phyloP scores from a whole-genome alignment of 2,888 invertebrate species.

The Tiphia femorata region DNA sequence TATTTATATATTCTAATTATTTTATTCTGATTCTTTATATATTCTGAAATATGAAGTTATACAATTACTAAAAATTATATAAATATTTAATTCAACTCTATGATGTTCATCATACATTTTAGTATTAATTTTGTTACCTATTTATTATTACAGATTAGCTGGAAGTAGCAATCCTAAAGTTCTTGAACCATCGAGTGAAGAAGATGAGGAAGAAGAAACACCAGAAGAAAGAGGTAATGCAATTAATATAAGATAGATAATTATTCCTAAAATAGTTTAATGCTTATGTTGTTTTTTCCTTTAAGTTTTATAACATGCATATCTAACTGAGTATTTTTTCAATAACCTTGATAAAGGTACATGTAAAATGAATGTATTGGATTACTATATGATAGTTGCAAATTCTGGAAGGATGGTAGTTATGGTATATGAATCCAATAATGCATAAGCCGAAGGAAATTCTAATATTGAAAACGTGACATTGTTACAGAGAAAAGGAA shows the following conservation, averaged over 20 bases:
- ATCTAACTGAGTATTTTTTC: too few relatives aligned
- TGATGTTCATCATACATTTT: not conserved
- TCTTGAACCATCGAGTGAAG: constrained; percentile 64
- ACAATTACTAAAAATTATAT: not conserved
- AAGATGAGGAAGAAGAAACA: constrained; percentile 70
- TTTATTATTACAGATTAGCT: constrained; percentile 61
- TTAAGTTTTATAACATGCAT: too few relatives aligned
- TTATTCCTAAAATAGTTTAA: not conserved
- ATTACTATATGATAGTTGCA: too few relatives aligned
- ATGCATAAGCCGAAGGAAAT: not conserved
- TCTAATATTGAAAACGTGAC: constrained; percentile 7
- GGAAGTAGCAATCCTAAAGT: constrained; percentile 70
- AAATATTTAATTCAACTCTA: not conserved
- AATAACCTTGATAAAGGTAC: too few relatives aligned
- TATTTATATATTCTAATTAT: too few relatives aligned
- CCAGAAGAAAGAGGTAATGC: constrained; percentile 69
- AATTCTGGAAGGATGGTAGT: too few relatives aligned
- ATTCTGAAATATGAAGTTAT: too few relatives aligned
- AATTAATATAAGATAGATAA: not conserved
- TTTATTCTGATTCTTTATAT: too few relatives aligned
- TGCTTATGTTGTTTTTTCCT: too few relatives aligned
- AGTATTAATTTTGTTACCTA: not conserved
- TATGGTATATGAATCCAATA: not conserved
- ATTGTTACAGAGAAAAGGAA: constrained; percentile 74
- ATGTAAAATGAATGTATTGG: too few relatives aligned